Base-by-base conservation (phyloP, 1,140 invertebrate species). In the Episyrphus balteatus region DNA sequence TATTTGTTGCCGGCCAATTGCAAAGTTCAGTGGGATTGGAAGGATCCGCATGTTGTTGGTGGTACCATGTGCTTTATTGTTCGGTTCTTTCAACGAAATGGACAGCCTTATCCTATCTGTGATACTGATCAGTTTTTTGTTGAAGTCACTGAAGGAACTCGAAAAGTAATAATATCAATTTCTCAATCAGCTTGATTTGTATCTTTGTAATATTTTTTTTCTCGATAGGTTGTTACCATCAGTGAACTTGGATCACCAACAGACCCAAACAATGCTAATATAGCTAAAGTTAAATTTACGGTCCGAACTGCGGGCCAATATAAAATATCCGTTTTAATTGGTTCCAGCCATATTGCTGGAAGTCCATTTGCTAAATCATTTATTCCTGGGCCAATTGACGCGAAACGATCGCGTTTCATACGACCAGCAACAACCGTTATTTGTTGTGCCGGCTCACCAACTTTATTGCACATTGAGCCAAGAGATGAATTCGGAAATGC, bases 71-170 rank as follows among this genome's bases (percentile, higher is more conserved):
- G 85, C 57, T 93, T 94, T 68, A 85, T 80, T 45, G 83, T 93
- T 41, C 73, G 89, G 76, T 92, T 92, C 72, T 92, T 82, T 73
- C 88, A 92, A 71, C 82, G 89, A 56, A 92, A 92, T 62, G 88
- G 89, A 18, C 84, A 90, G 61, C 86, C 89, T 47, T 94, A 93
- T 75, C 88, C 88, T 53, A 84, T 93, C 54, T 92, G 88, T 69
- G 86, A 92, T 73, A 86, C 84, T 46, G 90, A 93, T 72, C 84
- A 87, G 66, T 76, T 94, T 43, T 77, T 83, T 53, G 84, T 93
- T 21, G 84, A 89, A 68, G 86, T 94, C 50, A 82, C 80, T 31
- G 86, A 91, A 58, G 86, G 86, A 32, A 79, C 82, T 13, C 77
- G 84, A 52, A 86, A 88, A 70, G 83, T 92, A 53, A 43, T 31